phyloP scores from a whole-genome alignment of 2,888 invertebrate genomes.

The Bruchidius siliquastri region DNA sequence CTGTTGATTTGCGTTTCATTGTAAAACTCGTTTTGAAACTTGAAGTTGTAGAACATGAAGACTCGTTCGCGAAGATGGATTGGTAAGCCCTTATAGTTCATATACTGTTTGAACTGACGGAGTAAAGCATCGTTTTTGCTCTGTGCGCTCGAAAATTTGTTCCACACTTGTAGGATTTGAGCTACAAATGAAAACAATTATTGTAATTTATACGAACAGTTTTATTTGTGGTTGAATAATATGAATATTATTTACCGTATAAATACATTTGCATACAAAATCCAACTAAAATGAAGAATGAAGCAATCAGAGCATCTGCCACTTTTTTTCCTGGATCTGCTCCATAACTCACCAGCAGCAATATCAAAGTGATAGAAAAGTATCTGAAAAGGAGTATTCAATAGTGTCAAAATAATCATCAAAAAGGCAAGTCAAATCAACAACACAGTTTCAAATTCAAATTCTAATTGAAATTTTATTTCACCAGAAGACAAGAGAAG shows the following conservation, averaged over 20 bases:
- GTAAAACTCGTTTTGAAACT: constrained; percentile 43
- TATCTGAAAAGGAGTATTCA: background rate
- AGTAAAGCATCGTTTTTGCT: constrained; percentile 33
- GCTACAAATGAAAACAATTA: constrained; percentile 11
- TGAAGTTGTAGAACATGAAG: constrained; percentile 42
- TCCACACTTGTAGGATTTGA: constrained; percentile 30
- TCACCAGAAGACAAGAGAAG: no score
- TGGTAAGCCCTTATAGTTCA: constrained; percentile 46
- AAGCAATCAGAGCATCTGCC: background rate
- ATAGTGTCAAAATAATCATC: no score
- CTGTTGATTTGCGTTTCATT: constrained; percentile 41
- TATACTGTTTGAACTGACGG: constrained; percentile 46
- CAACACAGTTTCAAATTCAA: no score
- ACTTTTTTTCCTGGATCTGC: background rate
- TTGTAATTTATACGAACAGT: background rate
- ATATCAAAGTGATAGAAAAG: background rate
- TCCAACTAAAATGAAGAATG: background rate
- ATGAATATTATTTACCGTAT: background rate
- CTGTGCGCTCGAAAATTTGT: constrained; percentile 27
- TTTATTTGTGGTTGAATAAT: no score
- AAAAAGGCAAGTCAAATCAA: no score
- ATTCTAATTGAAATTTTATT: no score
- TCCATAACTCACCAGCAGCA: background rate
- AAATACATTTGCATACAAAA: constrained; percentile 1
- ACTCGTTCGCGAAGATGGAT: constrained; percentile 39